Percentiles rank a stretch among this genome's conserved stretches.
These are phyloP conservation scores for Artemia sinica DNA, from an alignment of 2,888 invertebrate species.

Conservation along the genomic window DNA sequence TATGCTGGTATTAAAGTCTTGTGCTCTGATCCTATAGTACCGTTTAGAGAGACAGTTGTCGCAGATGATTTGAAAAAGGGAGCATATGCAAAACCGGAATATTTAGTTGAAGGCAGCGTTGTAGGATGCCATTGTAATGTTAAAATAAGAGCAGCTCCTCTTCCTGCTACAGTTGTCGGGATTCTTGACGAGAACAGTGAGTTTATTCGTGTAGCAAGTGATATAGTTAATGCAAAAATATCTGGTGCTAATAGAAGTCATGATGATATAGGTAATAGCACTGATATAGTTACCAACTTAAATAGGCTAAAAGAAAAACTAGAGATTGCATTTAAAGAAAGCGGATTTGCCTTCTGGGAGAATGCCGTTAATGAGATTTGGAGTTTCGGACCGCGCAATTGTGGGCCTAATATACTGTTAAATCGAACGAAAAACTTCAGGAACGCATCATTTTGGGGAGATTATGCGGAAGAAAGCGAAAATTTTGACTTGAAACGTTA, in stretches of 20 bases:
- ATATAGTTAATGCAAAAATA: constrained; percentile 23
- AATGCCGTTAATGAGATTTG: constrained; percentile 49
- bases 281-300: constrained; percentile 35
- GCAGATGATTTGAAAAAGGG: constrained; percentile 68
- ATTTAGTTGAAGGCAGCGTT: constrained; percentile 41
- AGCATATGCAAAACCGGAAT: constrained; percentile 44
- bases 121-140: constrained; percentile 53
- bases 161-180: constrained; percentile 51
- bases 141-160: constrained; percentile 53
- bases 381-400: constrained; percentile 76
- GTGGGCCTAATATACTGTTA: constrained; percentile 72
- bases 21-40: constrained; percentile 87
- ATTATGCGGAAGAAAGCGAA: constrained; percentile 26
- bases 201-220: constrained; percentile 42
- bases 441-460: constrained; percentile 33
- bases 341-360: constrained; percentile 22
- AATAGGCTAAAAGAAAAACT: constrained; percentile 13
- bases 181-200: constrained; percentile 52
- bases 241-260: constrained; percentile 28
- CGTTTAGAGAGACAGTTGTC: constrained; percentile 83
- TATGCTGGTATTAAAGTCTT: constrained; percentile 63
- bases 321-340: constrained; percentile 21
- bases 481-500: constrained; percentile 29
- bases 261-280: constrained; percentile 33
- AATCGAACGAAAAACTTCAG: constrained; percentile 55